A percentile compares a stretch with the other conserved stretches of the same genome.
Conservation (phyloP, 2,113 vertebrate species). For the Strix aluco region DNA sequence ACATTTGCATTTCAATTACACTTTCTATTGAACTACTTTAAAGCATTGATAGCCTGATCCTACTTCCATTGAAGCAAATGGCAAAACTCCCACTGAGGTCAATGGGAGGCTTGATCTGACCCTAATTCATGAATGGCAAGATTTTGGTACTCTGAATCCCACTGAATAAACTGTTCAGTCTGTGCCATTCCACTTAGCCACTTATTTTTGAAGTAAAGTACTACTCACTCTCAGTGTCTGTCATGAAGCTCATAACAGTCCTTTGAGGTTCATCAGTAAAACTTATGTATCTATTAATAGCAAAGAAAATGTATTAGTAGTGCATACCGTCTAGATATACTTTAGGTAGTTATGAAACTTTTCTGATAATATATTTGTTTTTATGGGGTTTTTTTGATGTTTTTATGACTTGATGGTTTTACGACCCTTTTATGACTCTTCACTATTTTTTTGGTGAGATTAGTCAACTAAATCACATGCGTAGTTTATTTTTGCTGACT, state of each 20-base stretch:
- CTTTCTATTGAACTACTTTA: neutral
- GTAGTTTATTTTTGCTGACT: neutral
- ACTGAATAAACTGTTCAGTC: neutral
- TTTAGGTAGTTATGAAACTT: neutral
- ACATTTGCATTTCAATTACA: constrained; percentile 57
- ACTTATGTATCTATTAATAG: neutral
- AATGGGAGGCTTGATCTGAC: neutral
- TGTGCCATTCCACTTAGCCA: neutral
- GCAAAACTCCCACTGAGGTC: constrained; percentile 22
- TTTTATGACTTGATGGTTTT: neutral
- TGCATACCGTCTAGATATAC: neutral
- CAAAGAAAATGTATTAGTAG: neutral
- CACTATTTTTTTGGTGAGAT: neutral
- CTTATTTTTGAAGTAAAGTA: neutral
- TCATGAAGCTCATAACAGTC: neutral
- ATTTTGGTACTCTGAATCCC: neutral
- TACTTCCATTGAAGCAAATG: neutral
- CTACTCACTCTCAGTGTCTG: neutral
- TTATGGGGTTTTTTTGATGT: neutral
- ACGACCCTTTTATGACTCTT: neutral
- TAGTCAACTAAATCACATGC: neutral
- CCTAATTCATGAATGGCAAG: neutral
- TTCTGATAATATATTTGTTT: neutral
- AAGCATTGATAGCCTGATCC: neutral
- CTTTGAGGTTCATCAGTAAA: neutral